Conservation (phyloP, 2,888 invertebrate species). For the Galerucella calmariensis region DNA sequence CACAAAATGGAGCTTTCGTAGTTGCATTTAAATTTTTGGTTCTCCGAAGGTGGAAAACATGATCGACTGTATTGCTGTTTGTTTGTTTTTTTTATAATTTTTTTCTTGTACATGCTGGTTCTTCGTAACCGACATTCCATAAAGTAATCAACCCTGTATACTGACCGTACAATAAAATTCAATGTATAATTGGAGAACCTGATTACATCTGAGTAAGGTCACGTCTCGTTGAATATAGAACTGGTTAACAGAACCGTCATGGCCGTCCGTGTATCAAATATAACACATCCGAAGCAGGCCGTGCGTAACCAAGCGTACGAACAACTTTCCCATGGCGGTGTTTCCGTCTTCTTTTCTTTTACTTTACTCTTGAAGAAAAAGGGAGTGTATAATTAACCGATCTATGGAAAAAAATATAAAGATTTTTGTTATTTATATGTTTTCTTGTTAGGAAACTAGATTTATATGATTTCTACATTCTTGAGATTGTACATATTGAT, state of each 20-base stretch:
- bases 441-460: too few relatives aligned
- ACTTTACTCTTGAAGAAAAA: slow-evolving; percentile 1
- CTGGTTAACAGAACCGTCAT: slow-evolving; percentile 22
- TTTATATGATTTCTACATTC: too few relatives aligned
- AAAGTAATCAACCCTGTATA: background rate
- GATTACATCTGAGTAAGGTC: slow-evolving; percentile 19
- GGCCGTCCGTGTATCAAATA: slow-evolving; percentile 21
- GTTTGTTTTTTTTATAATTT: background rate
- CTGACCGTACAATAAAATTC: slow-evolving; percentile 7
- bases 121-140: background rate
- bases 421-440: background rate
- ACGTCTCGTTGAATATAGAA: slow-evolving; percentile 20
- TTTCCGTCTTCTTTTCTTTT: slow-evolving; percentile 14
- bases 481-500: too few relatives aligned
- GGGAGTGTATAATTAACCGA: slow-evolving; percentile 11
- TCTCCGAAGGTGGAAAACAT: background rate
- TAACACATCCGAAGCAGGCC: slow-evolving; percentile 21
- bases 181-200: slow-evolving; percentile 18
- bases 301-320: slow-evolving; percentile 15
- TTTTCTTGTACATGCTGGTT: background rate
- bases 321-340: slow-evolving; percentile 18
- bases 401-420: background rate
- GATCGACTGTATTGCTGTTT: background rate
- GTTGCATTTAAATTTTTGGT: too few relatives aligned
- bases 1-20: too few relatives aligned